These are phyloP conservation scores for Melanerpes formicivorus DNA, from an alignment of 2,113 vertebrate genomes.

Conservation along the genomic window DNA sequence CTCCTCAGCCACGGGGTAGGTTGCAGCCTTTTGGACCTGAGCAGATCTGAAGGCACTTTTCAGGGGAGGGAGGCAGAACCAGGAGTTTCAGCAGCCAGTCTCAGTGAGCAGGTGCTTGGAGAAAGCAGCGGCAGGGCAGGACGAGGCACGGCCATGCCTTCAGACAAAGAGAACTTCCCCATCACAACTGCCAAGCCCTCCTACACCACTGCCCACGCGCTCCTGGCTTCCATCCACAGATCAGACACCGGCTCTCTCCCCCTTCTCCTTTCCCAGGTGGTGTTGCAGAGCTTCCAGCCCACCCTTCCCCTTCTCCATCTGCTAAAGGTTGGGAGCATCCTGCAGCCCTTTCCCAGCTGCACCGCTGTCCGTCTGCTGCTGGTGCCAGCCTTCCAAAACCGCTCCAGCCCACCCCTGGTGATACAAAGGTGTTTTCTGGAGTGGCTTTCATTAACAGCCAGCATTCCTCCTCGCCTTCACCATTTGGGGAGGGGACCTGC, in stretches of 20 bases:
- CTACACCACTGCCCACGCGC: neutral
- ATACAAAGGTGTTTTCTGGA: neutral
- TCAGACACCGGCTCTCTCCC: neutral
- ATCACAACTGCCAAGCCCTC: neutral
- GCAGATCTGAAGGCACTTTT: neutral
- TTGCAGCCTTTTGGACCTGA: neutral
- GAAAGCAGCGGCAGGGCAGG: neutral
- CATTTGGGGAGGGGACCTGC: neutral
- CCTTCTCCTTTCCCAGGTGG: neutral
- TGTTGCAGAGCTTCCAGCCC: neutral
- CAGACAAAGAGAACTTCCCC: slow-evolving; percentile 29
- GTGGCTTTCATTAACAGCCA: neutral
- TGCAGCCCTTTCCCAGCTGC: neutral
- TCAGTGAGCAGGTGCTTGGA: neutral
- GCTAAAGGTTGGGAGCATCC: neutral
- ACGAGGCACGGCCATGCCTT: neutral
- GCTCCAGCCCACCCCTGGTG: neutral
- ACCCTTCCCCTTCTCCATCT: neutral
- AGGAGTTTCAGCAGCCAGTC: neutral
- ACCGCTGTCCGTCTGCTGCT: neutral
- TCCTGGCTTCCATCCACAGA: neutral
- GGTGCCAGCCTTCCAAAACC: neutral
- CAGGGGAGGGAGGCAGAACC: neutral
- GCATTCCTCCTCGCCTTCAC: neutral
- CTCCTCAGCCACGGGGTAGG: neutral